Evolutionary conservation across 2,888 invertebrate genomes (phyloP).

Genomic region (Conus canariensis): DNA sequence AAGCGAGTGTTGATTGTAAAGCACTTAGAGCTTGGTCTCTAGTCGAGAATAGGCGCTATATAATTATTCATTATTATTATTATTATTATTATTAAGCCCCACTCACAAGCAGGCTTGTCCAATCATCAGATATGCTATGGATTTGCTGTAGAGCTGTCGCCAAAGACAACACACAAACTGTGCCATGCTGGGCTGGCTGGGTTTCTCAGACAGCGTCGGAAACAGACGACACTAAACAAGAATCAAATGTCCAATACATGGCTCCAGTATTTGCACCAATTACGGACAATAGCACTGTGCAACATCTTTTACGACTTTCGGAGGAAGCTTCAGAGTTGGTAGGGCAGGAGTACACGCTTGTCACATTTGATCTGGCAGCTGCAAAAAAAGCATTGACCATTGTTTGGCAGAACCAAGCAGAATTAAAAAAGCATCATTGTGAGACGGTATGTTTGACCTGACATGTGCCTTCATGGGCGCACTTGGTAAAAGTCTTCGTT

Average conservation of each 20-base stretch:
- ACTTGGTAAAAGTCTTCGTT: constrained; percentile 46
- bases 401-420: constrained; percentile 35
- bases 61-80: too few species aligned
- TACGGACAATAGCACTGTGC: constrained; percentile 53
- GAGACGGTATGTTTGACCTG: constrained; percentile 46
- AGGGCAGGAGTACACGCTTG: constrained; percentile 50
- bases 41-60: too few species aligned
- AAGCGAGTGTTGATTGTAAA: too few species aligned
- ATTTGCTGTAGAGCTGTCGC: neutral
- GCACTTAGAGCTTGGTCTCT: too few species aligned
- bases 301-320: constrained; percentile 51
- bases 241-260: constrained; percentile 51
- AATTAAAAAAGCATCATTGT: constrained; percentile 34
- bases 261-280: constrained; percentile 48
- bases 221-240: neutral
- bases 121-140: neutral
- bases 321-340: constrained; percentile 40
- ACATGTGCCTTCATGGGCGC: constrained; percentile 45
- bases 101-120: neutral
- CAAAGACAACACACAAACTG: neutral
- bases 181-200: constrained; percentile 46
- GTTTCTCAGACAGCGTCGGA: constrained; percentile 42
- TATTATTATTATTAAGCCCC: too few species aligned
- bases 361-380: constrained; percentile 56
- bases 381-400: constrained; percentile 54